Conservation (phyloP, 2,888 invertebrate species). For the Lasioglossum malachurum region DNA sequence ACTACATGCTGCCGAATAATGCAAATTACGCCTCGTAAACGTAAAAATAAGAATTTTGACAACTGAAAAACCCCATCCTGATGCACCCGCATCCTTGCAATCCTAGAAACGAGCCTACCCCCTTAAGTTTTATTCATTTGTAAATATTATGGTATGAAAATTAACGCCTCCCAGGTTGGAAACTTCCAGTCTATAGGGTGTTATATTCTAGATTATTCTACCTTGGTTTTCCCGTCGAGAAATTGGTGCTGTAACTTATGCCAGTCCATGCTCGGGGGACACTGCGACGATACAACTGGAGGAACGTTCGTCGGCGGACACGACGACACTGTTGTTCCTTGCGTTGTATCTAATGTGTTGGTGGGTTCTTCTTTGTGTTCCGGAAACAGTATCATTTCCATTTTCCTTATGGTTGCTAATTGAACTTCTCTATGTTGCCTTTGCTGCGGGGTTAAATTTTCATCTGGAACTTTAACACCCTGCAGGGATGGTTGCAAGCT, state of each 20-base stretch:
- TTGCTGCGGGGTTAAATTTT: slow-evolving; percentile 98
- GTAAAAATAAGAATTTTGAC: too few relatives aligned
- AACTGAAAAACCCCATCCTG: too few relatives aligned
- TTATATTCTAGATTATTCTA: slow-evolving; percentile 62
- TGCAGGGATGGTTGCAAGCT: slow-evolving; percentile 88
- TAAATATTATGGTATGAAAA: too few relatives aligned
- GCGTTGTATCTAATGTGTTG: slow-evolving; percentile 81
- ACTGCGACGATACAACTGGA: slow-evolving; percentile 78
- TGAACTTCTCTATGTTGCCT: slow-evolving; percentile 97
- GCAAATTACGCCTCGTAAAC: too few relatives aligned
- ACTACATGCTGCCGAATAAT: too few relatives aligned
- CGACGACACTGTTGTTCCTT: slow-evolving; percentile 78
- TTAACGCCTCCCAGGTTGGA: too few relatives aligned
- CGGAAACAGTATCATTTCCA: slow-evolving; percentile 96
- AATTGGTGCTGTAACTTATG: slow-evolving; percentile 95
- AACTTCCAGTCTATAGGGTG: not conserved
- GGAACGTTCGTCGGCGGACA: slow-evolving; percentile 80
- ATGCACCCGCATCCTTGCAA: too few relatives aligned
- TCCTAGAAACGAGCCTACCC: too few relatives aligned
- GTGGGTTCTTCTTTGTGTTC: slow-evolving; percentile 87
- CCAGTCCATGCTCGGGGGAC: slow-evolving; percentile 91
- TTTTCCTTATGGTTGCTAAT: slow-evolving; percentile 95
- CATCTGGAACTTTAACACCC: slow-evolving; percentile 96
- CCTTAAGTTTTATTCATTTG: too few relatives aligned
- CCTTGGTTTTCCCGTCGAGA: slow-evolving; percentile 90